These are phyloP conservation scores for Drosophila murphyi DNA, from an alignment of 1,140 invertebrate genomes.

Conservation along the genomic window DNA sequence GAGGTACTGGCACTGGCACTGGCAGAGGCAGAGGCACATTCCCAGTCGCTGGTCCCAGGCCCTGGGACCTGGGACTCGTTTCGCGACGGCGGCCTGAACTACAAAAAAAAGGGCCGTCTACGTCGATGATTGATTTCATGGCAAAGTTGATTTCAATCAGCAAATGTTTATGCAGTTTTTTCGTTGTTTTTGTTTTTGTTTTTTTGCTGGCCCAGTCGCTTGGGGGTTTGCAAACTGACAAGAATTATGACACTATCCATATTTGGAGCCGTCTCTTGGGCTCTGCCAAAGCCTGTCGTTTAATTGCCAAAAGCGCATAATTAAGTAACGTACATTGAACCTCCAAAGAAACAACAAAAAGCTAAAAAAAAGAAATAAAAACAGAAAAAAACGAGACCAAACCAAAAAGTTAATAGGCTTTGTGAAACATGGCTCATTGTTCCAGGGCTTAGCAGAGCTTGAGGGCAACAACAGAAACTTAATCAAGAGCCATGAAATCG, in stretches of 20 bases:
- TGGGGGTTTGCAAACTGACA: conserved; percentile 77
- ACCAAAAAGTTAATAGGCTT: conserved; percentile 51
- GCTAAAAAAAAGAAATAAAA: background rate
- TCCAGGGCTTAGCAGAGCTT: conserved; percentile 15
- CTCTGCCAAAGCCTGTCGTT: conserved; percentile 51
- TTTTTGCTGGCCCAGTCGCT: conserved; percentile 40
- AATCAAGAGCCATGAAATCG: conserved; percentile 77
- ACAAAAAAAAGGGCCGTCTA: conserved; percentile 55
- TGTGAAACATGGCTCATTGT: conserved; percentile 16
- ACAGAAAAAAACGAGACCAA: background rate
- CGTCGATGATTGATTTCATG: conserved; percentile 83
- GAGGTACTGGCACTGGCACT: no score
- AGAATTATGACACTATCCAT: conserved; percentile 82
- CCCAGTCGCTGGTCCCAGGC: conserved; percentile 1
- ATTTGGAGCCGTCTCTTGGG: conserved; percentile 60
- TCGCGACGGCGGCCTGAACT: background rate
- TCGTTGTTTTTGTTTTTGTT: conserved; percentile 20
- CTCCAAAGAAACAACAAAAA: conserved; percentile 13
- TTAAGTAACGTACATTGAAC: conserved; percentile 69
- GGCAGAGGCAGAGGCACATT: conserved; percentile 19
- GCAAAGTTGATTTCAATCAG: conserved; percentile 84
- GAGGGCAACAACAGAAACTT: conserved; percentile 54
- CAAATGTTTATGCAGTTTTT: conserved; percentile 83
- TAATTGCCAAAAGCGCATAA: conserved; percentile 81
- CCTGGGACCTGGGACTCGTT: background rate